Evolutionary conservation across 2,113 vertebrate species (phyloP).

Genomic region (Phrynosoma platyrhinos): DNA sequence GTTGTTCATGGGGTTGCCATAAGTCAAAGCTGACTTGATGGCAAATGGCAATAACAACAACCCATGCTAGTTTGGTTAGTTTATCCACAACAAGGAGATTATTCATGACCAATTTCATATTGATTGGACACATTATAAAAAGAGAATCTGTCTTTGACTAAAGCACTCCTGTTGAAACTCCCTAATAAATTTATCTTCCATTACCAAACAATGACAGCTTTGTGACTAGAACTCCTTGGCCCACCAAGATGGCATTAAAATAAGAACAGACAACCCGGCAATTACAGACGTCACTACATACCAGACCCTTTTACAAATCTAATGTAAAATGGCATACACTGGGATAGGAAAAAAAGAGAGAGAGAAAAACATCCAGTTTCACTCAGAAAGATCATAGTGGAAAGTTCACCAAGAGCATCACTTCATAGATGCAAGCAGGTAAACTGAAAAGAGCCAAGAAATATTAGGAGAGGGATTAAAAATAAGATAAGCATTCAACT

Average conservation of each 20-base stretch:
- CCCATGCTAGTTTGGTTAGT: background rate
- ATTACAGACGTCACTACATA: background rate
- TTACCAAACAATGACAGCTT: background rate
- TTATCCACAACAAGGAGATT: background rate
- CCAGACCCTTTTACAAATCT: background rate
- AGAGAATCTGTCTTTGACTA: background rate
- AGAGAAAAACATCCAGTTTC: background rate
- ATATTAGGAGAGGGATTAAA: background rate
- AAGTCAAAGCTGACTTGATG: no score
- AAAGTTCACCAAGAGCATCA: background rate
- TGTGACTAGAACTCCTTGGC: background rate
- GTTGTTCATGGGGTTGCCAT: no score
- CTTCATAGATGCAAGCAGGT: background rate
- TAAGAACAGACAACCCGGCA: background rate
- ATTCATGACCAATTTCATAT: background rate
- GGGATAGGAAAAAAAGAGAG: background rate
- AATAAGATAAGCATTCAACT: background rate
- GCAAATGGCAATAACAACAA: no score
- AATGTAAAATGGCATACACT: background rate
- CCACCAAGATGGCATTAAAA: background rate
- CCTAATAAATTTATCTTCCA: background rate
- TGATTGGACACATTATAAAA: background rate
- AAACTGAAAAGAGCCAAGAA: background rate
- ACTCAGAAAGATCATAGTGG: background rate
- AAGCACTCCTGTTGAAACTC: no score